phyloP scores from a whole-genome alignment of 2,888 invertebrate species.

The Apamea monoglypha region DNA sequence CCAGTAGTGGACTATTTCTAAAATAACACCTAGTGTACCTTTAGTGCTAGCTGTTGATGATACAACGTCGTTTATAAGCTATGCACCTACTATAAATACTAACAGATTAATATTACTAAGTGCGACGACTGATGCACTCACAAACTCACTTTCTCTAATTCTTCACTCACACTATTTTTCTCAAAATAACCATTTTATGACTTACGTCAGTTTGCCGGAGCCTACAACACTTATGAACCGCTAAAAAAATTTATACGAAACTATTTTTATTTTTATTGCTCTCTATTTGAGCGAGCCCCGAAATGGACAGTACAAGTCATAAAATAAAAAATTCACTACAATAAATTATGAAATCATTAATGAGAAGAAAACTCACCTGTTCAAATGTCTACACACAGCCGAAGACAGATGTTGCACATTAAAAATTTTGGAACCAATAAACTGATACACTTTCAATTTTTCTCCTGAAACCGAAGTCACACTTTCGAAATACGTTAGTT shows the following conservation, averaged over 20 bases:
- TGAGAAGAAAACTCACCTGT: slow-evolving; percentile 66
- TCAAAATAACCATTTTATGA: slow-evolving; percentile 63
- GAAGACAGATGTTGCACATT: slow-evolving; percentile 57
- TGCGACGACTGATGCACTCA: slow-evolving; percentile 60
- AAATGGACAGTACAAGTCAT: slow-evolving; percentile 28
- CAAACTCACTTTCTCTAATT: slow-evolving; percentile 49
- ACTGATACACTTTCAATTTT: slow-evolving; percentile 69
- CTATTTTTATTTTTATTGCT: slow-evolving; percentile 41
- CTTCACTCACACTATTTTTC: slow-evolving; percentile 39
- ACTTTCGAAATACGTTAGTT: slow-evolving; percentile 74
- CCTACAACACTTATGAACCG: slow-evolving; percentile 44
- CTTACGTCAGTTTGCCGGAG: slow-evolving; percentile 50
- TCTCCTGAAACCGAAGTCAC: slow-evolving; percentile 72
- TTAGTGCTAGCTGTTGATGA: slow-evolving; percentile 32
- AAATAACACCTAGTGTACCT: slow-evolving; percentile 52
- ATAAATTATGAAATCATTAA: slow-evolving; percentile 46
- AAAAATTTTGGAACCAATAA: slow-evolving; percentile 63
- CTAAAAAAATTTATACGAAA: slow-evolving; percentile 34
- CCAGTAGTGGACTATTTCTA: slow-evolving; percentile 53
- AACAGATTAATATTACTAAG: slow-evolving; percentile 48
- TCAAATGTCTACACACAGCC: slow-evolving; percentile 58
- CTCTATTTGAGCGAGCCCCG: slow-evolving; percentile 25
- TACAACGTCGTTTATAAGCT: slow-evolving; percentile 34
- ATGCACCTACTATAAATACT: slow-evolving; percentile 46
- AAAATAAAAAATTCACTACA: slow-evolving; percentile 48